A percentile compares a stretch with the other conserved stretches of the same genome.
These are phyloP conservation scores for Leptinotarsa defecta DNA, from an alignment of 1,140 invertebrate species.

Conservation along the genomic window DNA sequence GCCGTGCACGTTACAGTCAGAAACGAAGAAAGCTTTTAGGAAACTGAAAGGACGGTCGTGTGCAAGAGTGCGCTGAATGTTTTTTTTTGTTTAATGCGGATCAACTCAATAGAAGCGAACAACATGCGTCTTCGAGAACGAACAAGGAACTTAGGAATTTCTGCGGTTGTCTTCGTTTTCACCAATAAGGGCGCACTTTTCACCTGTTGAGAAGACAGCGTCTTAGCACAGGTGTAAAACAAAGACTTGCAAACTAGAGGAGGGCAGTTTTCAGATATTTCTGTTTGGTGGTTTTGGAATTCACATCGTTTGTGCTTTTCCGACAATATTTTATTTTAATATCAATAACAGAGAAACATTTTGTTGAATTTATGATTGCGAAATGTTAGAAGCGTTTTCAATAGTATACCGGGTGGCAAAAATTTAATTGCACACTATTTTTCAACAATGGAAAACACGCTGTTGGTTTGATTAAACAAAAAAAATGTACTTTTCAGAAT, in stretches of 20 bases:
- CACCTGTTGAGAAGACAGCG: constrained; percentile 63
- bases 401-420: too few species aligned
- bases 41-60: constrained; percentile 24
- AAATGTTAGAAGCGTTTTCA: background rate
- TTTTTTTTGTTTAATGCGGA: constrained; percentile 30
- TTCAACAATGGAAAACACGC: too few species aligned
- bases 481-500: too few species aligned
- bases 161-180: constrained; percentile 63
- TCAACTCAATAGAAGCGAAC: constrained; percentile 36
- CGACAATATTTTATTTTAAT: too few species aligned
- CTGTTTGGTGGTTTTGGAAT: too few species aligned
- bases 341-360: too few species aligned
- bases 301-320: too few species aligned
- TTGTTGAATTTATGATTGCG: background rate
- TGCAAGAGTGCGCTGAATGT: constrained; percentile 32
- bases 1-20: constrained; percentile 29
- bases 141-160: constrained; percentile 44
- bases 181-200: constrained; percentile 69
- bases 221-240: constrained; percentile 30
- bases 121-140: constrained; percentile 34
- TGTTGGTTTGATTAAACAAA: too few species aligned
- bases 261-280: background rate
- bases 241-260: constrained; percentile 8
- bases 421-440: too few species aligned
- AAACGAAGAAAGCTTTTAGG: constrained; percentile 32